Evolutionary conservation across 2,113 vertebrate species (phyloP).

Genomic region (Peromyscus maniculatus): DNA sequence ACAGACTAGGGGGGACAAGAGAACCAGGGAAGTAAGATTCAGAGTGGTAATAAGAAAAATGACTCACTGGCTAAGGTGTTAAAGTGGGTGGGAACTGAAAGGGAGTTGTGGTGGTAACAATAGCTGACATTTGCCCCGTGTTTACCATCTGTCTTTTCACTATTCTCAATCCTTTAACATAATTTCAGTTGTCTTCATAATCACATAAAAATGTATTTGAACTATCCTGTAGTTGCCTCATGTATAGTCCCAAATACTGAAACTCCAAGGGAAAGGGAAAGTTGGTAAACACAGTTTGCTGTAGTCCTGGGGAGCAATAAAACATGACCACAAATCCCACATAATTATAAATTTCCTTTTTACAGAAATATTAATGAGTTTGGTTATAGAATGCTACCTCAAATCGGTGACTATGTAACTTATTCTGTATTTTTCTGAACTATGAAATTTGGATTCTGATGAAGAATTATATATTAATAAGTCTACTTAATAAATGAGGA

Average conservation of each 20-base stretch:
- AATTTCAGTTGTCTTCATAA: neutral
- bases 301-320: neutral
- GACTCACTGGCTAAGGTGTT: neutral
- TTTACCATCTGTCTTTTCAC: neutral
- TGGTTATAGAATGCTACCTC: neutral
- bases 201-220: neutral
- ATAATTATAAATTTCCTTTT: neutral
- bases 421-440: conserved; percentile 25
- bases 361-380: conserved; percentile 4
- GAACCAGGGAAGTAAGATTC: neutral
- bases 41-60: neutral
- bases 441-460: neutral
- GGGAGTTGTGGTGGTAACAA: neutral
- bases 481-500: neutral
- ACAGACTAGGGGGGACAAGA: neutral
- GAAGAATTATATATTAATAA: conserved; percentile 14
- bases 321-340: neutral
- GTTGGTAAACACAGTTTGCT: neutral
- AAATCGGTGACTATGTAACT: neutral
- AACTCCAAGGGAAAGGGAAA: neutral
- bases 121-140: neutral
- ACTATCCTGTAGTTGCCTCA: neutral
- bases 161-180: neutral
- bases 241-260: neutral
- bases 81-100: neutral